Percentiles rank a stretch among this genome's conserved stretches.
phyloP scores from a whole-genome alignment of 64 coral and sea anemone genomes.

The Hydrozoanthus tunicans region DNA sequence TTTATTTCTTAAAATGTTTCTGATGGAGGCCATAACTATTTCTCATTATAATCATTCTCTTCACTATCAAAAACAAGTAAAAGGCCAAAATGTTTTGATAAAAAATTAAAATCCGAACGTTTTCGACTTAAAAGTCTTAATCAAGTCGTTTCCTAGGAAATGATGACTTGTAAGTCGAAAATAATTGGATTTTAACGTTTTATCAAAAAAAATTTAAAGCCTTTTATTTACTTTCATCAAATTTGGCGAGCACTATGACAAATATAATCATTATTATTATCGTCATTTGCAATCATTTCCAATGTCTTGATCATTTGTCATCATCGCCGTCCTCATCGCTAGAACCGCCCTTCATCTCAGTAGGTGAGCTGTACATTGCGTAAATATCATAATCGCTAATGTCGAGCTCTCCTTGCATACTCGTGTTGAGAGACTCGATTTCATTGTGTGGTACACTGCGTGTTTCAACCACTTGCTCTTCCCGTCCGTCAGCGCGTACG shows the following conservation, averaged over 20 bases:
- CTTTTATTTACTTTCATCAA: too few species aligned
- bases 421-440: constrained; percentile 18
- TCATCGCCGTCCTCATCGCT: neutral
- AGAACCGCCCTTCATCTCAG: neutral
- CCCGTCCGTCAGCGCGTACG: constrained; percentile 19
- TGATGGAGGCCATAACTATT: too few species aligned
- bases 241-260: neutral
- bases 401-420: constrained; percentile 26
- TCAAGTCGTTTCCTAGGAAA: too few species aligned
- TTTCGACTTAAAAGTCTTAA: too few species aligned
- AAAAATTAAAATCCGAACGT: too few species aligned
- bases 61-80: too few species aligned
- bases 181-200: too few species aligned
- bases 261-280: neutral
- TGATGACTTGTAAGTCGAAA: too few species aligned
- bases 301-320: neutral
- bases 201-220: too few species aligned
- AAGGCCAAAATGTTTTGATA: too few species aligned
- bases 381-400: constrained; percentile 50
- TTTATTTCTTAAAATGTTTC: too few species aligned
- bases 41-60: too few species aligned
- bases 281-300: neutral
- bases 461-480: constrained; percentile 9
- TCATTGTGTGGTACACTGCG: neutral
- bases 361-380: constrained; percentile 6